These are phyloP conservation scores for Camponotus floridanus DNA, from an alignment of 1,140 invertebrate species.

Conservation along the genomic window DNA sequence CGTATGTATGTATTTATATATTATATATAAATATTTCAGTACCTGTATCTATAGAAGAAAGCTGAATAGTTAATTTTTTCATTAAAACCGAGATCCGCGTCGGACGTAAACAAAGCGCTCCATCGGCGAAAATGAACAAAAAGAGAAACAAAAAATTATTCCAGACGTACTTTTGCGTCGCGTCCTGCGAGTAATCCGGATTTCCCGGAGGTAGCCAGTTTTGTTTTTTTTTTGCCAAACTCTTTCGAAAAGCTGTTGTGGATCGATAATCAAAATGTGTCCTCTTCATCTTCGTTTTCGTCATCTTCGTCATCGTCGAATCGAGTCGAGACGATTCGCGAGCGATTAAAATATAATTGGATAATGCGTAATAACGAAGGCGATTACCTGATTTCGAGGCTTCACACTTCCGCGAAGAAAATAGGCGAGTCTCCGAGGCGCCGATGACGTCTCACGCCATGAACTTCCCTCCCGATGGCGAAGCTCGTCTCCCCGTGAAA, in stretches of 20 bases:
- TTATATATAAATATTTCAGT: too few relatives aligned
- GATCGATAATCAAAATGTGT: conserved; percentile 18
- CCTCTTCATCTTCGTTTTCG: too few relatives aligned
- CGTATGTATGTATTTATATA: too few relatives aligned
- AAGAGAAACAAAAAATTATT: background rate
- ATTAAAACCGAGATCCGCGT: background rate
- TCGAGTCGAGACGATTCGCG: background rate
- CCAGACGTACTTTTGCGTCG: background rate
- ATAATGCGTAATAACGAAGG: background rate
- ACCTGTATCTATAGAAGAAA: too few relatives aligned
- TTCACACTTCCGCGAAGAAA: conserved; percentile 15
- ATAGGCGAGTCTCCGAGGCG: conserved; percentile 29
- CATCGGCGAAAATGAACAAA: background rate
- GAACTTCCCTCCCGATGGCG: conserved; percentile 11
- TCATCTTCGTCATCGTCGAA: too few relatives aligned
- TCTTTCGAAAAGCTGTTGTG: too few relatives aligned
- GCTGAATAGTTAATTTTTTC: background rate
- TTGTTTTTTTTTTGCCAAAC: background rate
- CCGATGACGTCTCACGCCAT: conserved; percentile 53
- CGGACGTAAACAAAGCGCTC: background rate
- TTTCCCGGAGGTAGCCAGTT: background rate
- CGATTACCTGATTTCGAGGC: conserved; percentile 32
- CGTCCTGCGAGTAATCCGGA: background rate
- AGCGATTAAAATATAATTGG: too few relatives aligned
- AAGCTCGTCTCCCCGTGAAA: conserved; percentile 1